Percentiles rank a stretch among this genome's conserved stretches.
phyloP scores from a whole-genome alignment of 2,888 invertebrate species.

The Ryuthela nishihirai region DNA sequence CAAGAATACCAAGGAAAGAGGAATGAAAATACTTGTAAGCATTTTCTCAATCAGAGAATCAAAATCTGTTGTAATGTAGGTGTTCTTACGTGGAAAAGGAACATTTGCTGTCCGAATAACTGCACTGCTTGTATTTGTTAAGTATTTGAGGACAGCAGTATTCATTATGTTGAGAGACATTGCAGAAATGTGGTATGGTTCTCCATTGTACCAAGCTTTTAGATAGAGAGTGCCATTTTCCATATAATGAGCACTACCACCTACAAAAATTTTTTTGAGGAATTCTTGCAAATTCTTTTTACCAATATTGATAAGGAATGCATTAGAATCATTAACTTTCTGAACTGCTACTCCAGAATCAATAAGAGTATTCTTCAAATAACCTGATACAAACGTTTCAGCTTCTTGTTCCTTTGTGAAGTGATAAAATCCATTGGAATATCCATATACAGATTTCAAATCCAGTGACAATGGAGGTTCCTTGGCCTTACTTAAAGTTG shows the following conservation, averaged over 20 bases:
- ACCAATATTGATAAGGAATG: constrained; percentile 20
- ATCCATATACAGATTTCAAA: constrained; percentile 13
- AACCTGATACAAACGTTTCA: not conserved
- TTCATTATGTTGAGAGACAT: constrained; percentile 23
- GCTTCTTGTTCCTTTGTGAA: not conserved
- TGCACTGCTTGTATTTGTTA: constrained; percentile 52
- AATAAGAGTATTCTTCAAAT: no score
- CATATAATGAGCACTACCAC: not conserved
- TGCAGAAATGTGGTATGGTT: constrained; percentile 13
- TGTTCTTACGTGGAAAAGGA: constrained; percentile 60
- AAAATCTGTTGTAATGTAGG: not conserved
- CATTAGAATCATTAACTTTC: constrained; percentile 1
- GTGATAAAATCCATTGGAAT: constrained; percentile 22
- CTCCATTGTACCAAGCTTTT: constrained; percentile 21
- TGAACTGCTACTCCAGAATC: not conserved
- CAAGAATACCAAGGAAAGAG: constrained; percentile 44
- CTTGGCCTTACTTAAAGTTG: not conserved
- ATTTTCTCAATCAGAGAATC: not conserved
- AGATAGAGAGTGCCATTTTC: not conserved
- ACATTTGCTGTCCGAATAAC: constrained; percentile 58
- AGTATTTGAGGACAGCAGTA: constrained; percentile 49
- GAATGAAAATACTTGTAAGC: constrained; percentile 31
- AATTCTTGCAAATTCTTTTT: constrained; percentile 2
- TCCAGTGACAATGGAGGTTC: constrained; percentile 12
- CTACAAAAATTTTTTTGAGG: constrained; percentile 11